Evolutionary conservation across 2,888 invertebrate genomes (phyloP).

Genomic region (Glomeris marginata): DNA sequence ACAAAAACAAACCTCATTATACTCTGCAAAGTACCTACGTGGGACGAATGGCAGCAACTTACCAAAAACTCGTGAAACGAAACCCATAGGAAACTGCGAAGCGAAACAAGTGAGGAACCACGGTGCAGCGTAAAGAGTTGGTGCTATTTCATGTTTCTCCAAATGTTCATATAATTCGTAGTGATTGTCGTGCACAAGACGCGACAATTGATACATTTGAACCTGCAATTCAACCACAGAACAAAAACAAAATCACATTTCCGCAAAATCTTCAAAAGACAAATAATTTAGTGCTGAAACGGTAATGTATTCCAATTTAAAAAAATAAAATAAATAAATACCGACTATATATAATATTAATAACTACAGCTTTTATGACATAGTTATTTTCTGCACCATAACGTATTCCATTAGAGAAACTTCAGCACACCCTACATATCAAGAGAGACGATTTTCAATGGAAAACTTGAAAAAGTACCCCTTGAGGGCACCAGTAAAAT

Average conservation of each 20-base stretch:
- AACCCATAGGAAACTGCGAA: slow-evolving; percentile 89
- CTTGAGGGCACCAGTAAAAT: too few species aligned
- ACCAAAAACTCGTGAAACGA: slow-evolving; percentile 89
- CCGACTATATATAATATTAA: too few species aligned
- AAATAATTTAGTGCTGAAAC: too few species aligned
- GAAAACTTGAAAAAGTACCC: too few species aligned
- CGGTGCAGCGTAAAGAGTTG: slow-evolving; percentile 88
- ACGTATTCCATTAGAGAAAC: too few species aligned
- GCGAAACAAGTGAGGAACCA: slow-evolving; percentile 94
- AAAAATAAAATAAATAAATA: too few species aligned
- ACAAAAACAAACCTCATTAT: background rate
- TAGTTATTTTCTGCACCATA: too few species aligned
- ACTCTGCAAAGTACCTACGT: background rate
- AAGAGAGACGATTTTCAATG: too few species aligned
- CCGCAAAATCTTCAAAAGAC: background rate
- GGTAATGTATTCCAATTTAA: too few species aligned
- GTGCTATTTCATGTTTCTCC: slow-evolving; percentile 65
- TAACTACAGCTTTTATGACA: too few species aligned
- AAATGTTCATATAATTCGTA: slow-evolving; percentile 72
- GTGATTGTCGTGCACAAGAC: slow-evolving; percentile 62
- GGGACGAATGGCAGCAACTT: slow-evolving; percentile 17
- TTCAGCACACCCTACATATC: too few species aligned
- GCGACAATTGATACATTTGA: slow-evolving; percentile 81
- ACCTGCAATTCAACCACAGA: slow-evolving; percentile 28
- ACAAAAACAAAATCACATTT: slow-evolving; percentile 3